Conservation (phyloP, 2,888 invertebrate genomes). For the Clistopyga incitator region DNA sequence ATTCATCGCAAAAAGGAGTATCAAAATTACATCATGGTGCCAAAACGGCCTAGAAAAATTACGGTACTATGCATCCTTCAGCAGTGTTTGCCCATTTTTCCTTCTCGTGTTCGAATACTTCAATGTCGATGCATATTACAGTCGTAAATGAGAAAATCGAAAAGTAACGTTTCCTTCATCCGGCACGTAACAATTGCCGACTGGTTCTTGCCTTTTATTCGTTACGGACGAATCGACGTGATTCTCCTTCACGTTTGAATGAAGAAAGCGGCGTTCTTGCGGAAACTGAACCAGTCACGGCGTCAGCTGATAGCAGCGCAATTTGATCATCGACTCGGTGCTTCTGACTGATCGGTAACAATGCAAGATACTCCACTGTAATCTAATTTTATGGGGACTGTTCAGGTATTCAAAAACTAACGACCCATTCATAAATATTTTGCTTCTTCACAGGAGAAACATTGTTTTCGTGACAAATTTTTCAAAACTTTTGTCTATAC, state of each 20-base stretch:
- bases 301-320: slow-evolving; percentile 8
- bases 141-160: not conserved
- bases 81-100: not conserved
- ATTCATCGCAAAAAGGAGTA: no score
- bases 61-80: not conserved
- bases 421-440: no score
- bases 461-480: no score
- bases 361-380: not conserved
- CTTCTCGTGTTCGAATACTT: not conserved
- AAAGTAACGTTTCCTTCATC: not conserved
- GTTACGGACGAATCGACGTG: slow-evolving; percentile 18
- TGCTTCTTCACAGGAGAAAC: no score
- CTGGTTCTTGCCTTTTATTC: slow-evolving; percentile 8
- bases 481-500: no score
- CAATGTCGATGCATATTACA: not conserved
- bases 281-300: slow-evolving; percentile 29
- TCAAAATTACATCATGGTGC: no score
- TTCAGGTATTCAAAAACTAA: no score
- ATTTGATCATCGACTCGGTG: slow-evolving; percentile 3
- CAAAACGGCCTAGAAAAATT: not conserved
- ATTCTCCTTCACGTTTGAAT: slow-evolving; percentile 38
- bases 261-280: slow-evolving; percentile 32
- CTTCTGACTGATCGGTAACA: not conserved
- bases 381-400: no score
- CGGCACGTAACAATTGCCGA: slow-evolving; percentile 5